These are phyloP conservation scores for Gobio occitaniae DNA, from an alignment of 2,797 vertebrate genomes.

Conservation along the genomic window DNA sequence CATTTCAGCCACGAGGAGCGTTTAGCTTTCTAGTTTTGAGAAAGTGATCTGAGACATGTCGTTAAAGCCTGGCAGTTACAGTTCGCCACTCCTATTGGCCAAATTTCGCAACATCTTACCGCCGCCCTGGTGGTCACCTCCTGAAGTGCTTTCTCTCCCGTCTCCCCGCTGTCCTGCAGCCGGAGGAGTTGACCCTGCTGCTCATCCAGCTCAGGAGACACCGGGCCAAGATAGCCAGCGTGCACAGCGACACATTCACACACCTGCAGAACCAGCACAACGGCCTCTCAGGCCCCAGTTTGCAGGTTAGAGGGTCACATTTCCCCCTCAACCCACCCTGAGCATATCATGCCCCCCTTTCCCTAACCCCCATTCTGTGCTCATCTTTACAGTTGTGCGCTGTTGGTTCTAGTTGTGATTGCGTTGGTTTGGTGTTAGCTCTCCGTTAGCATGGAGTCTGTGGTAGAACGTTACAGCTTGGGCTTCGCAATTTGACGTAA, in stretches of 20 bases:
- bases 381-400: conserved; percentile 57
- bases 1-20: conserved; percentile 1
- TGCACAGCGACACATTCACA: conserved; percentile 88
- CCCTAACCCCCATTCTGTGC: conserved; percentile 64
- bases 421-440: conserved; percentile 56
- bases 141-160: conserved; percentile 71
- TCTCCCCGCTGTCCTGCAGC: conserved; percentile 87
- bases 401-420: conserved; percentile 64
- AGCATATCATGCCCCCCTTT: conserved; percentile 71
- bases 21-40: conserved; percentile 6
- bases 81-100: conserved; percentile 72
- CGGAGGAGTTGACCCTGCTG: conserved; percentile 97
- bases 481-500: conserved; percentile 37
- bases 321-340: conserved; percentile 43
- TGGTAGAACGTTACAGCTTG: conserved; percentile 45
- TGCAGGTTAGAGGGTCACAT: conserved; percentile 88
- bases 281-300: conserved; percentile 87
- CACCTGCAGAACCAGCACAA: conserved; percentile 91
- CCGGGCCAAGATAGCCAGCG: conserved; percentile 94
- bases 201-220: conserved; percentile 97
- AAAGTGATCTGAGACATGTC: conserved; percentile 8
- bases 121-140: conserved; percentile 29
- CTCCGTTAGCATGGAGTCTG: conserved; percentile 66
- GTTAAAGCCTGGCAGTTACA: conserved; percentile 1
- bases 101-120: conserved; percentile 39